Base-by-base conservation (phyloP, 2,113 vertebrate genomes). In the Pteronura brasiliensis region DNA sequence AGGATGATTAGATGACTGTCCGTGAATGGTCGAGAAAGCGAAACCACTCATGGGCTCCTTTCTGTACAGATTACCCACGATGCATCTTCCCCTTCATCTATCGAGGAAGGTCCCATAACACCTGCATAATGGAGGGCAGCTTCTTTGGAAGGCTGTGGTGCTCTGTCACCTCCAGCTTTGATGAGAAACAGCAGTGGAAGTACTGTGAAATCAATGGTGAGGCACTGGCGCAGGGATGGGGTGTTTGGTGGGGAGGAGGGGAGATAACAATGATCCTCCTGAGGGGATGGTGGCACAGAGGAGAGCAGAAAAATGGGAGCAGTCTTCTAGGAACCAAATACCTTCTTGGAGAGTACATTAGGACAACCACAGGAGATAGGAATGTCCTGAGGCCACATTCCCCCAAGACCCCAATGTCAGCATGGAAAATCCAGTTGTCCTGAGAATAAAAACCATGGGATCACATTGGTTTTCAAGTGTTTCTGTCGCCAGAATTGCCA, bases 61-160 rank as follows among this genome's bases (percentile, higher is more conserved):
- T 72, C 86, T 6, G 0, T 98, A 59, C 98, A 83, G 96, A 98
- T 97, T 97, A 99, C 69, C 98, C 99, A 65, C 95, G 98, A 4
- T 99, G 99, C 87, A 97, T 98, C 95, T 99, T 99, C 96, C 99
- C 99, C 18, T 99, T 99, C 97, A 96, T 94, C 69, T 99, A 99
- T 96, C 83, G 96, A 65, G 98, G 97, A 15, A 98, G 98, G n/a
- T 12, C 77, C 44, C 99, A 98, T 7, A 71, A 95, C 9, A 98
- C 94, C 13, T 99, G 99, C 97, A 99, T 99, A 12, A 98, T 97
- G 10, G 99, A 99, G 6, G 99, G 99, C 0, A 98, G 99, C 23
- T 71, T 52, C 9, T 98, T 99, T 55, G 98, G 99, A 67, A 99
- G 97, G 91, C 90, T 99, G 86, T 99, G 99, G 99, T 99, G 99